These are phyloP conservation scores for Mola mola DNA, from an alignment of 2,113 vertebrate species.

Conservation along the genomic window DNA sequence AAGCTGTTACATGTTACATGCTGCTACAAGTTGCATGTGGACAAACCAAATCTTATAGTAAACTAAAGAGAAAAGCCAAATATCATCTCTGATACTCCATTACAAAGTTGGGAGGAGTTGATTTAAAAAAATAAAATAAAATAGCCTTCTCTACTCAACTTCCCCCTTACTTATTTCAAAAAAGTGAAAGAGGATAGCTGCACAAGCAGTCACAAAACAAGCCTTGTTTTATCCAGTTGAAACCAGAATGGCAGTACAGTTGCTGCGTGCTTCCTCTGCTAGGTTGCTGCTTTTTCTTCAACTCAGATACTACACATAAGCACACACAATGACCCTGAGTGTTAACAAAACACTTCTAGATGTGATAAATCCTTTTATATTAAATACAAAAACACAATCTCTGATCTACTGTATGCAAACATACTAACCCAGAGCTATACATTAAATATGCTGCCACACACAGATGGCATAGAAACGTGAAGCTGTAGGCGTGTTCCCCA, in stretches of 20 bases:
- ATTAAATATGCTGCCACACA: constrained; percentile 1
- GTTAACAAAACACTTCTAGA: constrained; percentile 18
- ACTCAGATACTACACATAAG: constrained; percentile 16
- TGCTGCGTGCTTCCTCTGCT: constrained; percentile 1
- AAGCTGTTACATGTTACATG: too few relatives aligned
- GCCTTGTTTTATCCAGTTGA: constrained; percentile 57
- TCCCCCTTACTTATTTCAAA: constrained; percentile 1
- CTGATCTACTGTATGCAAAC: background rate
- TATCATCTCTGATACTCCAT: too few relatives aligned
- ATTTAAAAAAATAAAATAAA: background rate
- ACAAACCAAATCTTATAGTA: too few relatives aligned
- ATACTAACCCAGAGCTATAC: background rate
- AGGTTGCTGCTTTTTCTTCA: constrained; percentile 17
- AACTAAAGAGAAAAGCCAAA: too few relatives aligned
- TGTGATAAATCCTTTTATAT: constrained; percentile 1
- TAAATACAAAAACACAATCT: constrained; percentile 1
- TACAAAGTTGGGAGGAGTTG: background rate
- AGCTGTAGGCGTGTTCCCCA: background rate
- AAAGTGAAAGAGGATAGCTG: constrained; percentile 32
- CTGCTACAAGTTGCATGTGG: too few relatives aligned
- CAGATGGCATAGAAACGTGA: background rate
- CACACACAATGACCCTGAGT: too few relatives aligned
- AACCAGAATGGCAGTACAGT: constrained; percentile 49
- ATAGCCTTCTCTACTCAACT: background rate
- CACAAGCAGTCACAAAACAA: constrained; percentile 35